Conservation (phyloP, 2,113 vertebrate species). For the Gallinago jamesoni region DNA sequence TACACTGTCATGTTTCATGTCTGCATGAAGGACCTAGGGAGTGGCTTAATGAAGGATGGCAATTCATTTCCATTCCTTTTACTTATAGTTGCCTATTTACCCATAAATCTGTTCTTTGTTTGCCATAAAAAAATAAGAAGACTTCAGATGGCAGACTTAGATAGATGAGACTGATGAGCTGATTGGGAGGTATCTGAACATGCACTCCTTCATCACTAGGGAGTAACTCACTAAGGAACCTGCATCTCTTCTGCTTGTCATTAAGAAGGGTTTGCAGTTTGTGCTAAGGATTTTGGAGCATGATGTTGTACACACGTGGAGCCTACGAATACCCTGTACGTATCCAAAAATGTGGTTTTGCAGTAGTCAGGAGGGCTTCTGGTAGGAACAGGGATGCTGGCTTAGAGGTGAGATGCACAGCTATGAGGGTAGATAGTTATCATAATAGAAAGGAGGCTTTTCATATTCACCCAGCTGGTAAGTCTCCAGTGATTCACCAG, state of each 20-base stretch:
- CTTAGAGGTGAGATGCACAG: background rate
- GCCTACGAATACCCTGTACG: too few relatives aligned
- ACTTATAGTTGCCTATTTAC: slow-evolving; percentile 22
- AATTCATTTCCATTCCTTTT: slow-evolving; percentile 4
- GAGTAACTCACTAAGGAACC: background rate
- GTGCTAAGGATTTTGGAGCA: background rate
- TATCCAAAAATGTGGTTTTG: background rate
- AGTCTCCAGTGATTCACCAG: background rate
- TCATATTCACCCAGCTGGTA: background rate
- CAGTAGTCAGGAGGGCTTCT: background rate
- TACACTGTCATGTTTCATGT: background rate
- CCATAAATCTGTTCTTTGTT: slow-evolving; percentile 20
- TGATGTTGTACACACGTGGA: fast-evolving
- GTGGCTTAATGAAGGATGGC: background rate
- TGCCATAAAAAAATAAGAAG: background rate
- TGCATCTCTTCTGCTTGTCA: background rate
- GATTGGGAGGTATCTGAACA: background rate
- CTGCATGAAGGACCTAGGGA: background rate
- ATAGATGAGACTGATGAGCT: background rate
- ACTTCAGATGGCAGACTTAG: background rate
- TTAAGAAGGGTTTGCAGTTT: background rate
- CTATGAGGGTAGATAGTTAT: background rate
- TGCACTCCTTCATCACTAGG: background rate
- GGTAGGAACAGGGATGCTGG: background rate
- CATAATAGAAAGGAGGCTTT: background rate